Base-by-base conservation (phyloP, 1,140 invertebrate genomes). In the Pissodes strobi region DNA sequence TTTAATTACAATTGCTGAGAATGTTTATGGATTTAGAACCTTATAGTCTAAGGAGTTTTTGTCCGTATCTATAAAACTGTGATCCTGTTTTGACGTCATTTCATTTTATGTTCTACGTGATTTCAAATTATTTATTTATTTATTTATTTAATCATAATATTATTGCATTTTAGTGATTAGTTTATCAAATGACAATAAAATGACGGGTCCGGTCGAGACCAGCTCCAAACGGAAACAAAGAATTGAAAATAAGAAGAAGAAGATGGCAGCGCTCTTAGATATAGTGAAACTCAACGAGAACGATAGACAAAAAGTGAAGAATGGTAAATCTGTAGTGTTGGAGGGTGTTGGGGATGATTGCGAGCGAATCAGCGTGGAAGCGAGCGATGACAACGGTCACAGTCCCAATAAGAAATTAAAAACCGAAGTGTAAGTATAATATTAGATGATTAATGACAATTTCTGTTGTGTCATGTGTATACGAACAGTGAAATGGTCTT, bases 231-330 rank as follows among this genome's bases (percentile, higher is more conserved):
- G 53, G 21, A 69, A 56, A 21, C 55, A 67, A 70, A 80, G 86
- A 62, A 77, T 82, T 59, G 84, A 87, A 67, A 87, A 83, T 52
- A 88, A 87, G 66, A 82, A 82, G 66, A 84, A 84, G 73, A 87
- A 87, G 79, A 79, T 86, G 69, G 79, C 81, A 15, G 86, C 86
- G 2, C 78, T 86, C 66, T 79, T 86, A 12, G 82, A 86, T 74
- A 76, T 87, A 38, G 79, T 83, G 25, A 82, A 83, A 74, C 75
- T 87, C 22, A 87, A 87, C 72, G 85, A 87, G 61, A 79, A 80
- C 45, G 85, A 87, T 62, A 73, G 79, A 45, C 64, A 66, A 18
- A 76, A 71, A 69, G 62, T 48, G 23, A 66, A 69, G 61, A 62
- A 66, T 22, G 51, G 43, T 17, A 51, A 59, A 30, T 13, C 38